These are phyloP conservation scores for Xylocopa sonorina DNA, from an alignment of 1,140 invertebrate genomes.

Conservation along the genomic window DNA sequence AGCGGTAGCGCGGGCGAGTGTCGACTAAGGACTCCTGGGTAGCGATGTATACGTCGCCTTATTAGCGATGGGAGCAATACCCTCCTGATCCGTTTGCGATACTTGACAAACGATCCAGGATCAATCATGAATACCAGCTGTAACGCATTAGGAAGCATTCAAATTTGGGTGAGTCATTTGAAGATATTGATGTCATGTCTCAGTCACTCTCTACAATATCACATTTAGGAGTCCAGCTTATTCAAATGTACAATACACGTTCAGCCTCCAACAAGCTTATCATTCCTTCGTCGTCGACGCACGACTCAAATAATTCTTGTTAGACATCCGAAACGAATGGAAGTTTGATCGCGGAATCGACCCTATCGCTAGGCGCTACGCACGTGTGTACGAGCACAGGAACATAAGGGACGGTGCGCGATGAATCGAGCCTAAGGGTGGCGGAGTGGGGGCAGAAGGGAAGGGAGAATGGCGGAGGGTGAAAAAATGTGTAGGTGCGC, in stretches of 20 bases:
- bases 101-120: background rate
- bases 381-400: slow-evolving; percentile 10
- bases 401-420: slow-evolving; percentile 15
- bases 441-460: slow-evolving; percentile 39
- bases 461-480: slow-evolving; percentile 59
- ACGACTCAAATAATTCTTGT: background rate
- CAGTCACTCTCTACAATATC: background rate
- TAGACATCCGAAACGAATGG: background rate
- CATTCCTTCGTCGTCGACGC: background rate
- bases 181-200: background rate
- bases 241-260: too few relatives aligned
- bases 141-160: slow-evolving; percentile 9
- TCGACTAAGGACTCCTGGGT: slow-evolving; percentile 32
- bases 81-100: slow-evolving; percentile 1
- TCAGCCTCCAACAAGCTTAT: too few relatives aligned
- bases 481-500: slow-evolving; percentile 79
- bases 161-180: background rate
- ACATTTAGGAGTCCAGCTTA: background rate
- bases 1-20: slow-evolving; percentile 27
- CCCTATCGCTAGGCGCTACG: slow-evolving; percentile 17
- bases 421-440: slow-evolving; percentile 65
- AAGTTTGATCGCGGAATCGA: background rate
- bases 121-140: background rate
- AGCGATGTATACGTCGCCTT: slow-evolving; percentile 33
- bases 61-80: slow-evolving; percentile 40